Evolutionary conservation across 37 sponge, comb jelly and placozoan species (phyloP).

Genomic region (Halisarca cf. caerulea): DNA sequence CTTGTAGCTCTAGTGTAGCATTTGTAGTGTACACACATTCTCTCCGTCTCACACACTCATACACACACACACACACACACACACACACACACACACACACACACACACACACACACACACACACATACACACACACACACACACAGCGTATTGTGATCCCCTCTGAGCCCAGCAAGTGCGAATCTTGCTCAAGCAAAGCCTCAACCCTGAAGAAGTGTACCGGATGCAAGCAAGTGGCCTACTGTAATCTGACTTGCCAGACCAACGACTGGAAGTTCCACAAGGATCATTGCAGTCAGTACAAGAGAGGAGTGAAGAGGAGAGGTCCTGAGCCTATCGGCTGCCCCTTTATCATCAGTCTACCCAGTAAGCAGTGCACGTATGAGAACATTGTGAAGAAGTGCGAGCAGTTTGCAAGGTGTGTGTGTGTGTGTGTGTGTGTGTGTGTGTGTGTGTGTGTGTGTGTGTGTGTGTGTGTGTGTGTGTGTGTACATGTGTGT

Average conservation of each 20-base stretch:
- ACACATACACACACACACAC: too few relatives aligned
- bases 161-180: constrained; percentile 48
- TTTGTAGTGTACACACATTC: background rate
- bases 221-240: constrained; percentile 69
- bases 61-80: constrained; percentile 11
- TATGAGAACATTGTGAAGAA: constrained; percentile 43
- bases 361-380: constrained; percentile 63
- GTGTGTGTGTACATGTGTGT: too few relatives aligned
- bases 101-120: too few relatives aligned
- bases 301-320: constrained; percentile 9
- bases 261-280: constrained; percentile 56
- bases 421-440: background rate
- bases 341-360: constrained; percentile 78
- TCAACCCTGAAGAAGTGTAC: constrained; percentile 59
- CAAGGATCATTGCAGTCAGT: constrained; percentile 33
- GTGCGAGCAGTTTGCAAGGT: constrained; percentile 73
- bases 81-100: background rate
- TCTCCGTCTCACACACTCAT: constrained; percentile 8
- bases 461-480: too few relatives aligned
- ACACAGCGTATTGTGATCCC: constrained; percentile 49
- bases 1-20: too few relatives aligned
- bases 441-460: too few relatives aligned
- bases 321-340: constrained; percentile 41
- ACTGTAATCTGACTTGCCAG: constrained; percentile 67
- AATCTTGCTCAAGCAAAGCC: constrained; percentile 35